Conservation (phyloP, 2,888 invertebrate genomes). For the Frankliniella intonsa region DNA sequence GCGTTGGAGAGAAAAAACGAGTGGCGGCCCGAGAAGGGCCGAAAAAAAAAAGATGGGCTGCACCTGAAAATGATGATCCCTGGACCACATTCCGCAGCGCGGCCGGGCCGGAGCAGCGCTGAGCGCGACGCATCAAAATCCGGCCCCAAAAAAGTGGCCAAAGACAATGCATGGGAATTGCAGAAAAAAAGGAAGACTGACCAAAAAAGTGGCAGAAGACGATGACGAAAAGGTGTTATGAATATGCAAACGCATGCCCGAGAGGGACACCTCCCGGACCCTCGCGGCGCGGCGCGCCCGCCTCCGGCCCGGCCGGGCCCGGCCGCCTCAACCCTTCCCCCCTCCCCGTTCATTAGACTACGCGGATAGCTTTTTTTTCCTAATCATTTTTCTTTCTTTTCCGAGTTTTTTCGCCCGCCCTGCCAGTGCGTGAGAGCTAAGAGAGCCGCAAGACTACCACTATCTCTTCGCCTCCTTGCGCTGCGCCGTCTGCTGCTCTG, state of each 20-base stretch:
- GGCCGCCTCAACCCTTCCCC: not conserved
- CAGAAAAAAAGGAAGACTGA: not conserved
- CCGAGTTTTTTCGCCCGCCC: not conserved
- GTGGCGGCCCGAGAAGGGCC: not conserved
- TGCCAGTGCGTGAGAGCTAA: not conserved
- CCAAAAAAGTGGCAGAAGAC: constrained; percentile 16
- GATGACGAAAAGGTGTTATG: constrained; percentile 19
- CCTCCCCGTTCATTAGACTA: constrained; percentile 10
- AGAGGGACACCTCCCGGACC: not conserved
- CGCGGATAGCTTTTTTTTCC: not conserved
- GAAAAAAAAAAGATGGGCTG: not conserved
- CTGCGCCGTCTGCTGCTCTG: not conserved
- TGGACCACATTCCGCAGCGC: not conserved
- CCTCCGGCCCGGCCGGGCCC: no score
- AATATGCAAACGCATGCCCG: constrained; percentile 24
- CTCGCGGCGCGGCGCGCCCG: not conserved
- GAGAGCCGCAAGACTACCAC: not conserved
- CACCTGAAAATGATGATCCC: not conserved
- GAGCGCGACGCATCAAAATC: not conserved
- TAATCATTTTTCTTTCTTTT: not conserved
- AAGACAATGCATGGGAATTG: constrained; percentile 3
- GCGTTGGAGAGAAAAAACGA: not conserved
- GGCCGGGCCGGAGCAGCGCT: not conserved
- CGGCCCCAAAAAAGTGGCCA: not conserved
- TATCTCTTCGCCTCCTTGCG: not conserved